Evolutionary conservation across 30 jellyfish, hydroid and myxozoan species (phyloP), one percentile per base, ranked within the genome.

Genomic region (Rhopilema esculentum): DNA sequence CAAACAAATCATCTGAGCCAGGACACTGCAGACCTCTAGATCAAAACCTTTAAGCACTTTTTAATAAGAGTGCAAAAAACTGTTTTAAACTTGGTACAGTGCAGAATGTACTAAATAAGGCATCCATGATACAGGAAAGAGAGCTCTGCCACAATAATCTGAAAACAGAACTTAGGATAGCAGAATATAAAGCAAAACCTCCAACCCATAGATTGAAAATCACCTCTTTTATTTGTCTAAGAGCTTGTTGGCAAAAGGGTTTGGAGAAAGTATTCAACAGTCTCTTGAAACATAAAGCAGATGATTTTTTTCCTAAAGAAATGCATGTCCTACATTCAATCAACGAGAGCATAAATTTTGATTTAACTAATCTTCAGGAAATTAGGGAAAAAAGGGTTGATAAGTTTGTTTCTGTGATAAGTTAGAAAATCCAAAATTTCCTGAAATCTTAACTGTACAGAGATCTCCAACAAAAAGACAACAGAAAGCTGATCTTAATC

Each of bases 1-100:
- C 83, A 1, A 63, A 80, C 33, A 64, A 80, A 32, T 80, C 83
- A 17, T 20, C 31, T 19, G 18, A 19, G 9, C 83, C 91, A 28
- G 91, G 91, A 17, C 91, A 82, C 30, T 66, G 84, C 53, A 21
- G 88, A 32, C 91, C 83, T 18, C 91, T 18, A 67, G 84, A 82
- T 31, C 89, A 79, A 27, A 79, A 40, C 31, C 89, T 52, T 1
- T 80, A 65, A 26, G 80, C 89, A 23, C 24, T 65, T 63, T 66
- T 82, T 32, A 82, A 82, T 33, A 82, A 82, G 32, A 82, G 84
- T 66, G 91, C 91, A 1, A 82, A 82, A 40, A 82, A 82, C 27
- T 82, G 91, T 52, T 67, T 82, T 28, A 49, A 0, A 82, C 64
- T 69, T 66, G 79, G 89, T 21, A 82, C 83, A 69, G 91, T 82